Base-by-base conservation (phyloP, 2,113 vertebrate species). In the Phoenicopterus ruber region DNA sequence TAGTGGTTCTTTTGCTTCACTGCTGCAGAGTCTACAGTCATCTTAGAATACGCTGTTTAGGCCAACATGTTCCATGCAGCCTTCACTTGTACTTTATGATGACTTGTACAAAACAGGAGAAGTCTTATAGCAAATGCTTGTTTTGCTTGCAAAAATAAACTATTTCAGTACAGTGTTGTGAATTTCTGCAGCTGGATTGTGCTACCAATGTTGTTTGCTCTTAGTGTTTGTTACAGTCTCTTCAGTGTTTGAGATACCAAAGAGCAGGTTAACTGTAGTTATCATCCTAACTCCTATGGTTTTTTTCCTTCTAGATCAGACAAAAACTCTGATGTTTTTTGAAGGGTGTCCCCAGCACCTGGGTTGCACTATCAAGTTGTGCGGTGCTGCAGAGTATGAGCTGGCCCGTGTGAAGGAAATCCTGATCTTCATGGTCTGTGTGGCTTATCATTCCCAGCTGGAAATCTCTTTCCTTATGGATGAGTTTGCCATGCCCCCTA, bases 391-490 rank as follows among this genome's bases (percentile, higher is more conserved):
- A 2, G 99, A 99, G 70, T 99, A 99, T 1, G 99, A 99, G 96
- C 95, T 99, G 96, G 99, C 99, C 55, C 97, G 99, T 62, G 99
- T 99, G 76, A 99, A 99, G 93, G 99, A 99, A 96, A 99, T 99
- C 91, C 98, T 99, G 8, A 98, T 99, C 94, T 98, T 99, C 93
- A 99, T 99, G 99, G 95, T 99, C 95, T 99, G 98, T 67, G 99
- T 99, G 77, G 99, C 99, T 73, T 99, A 99, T 96, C 99, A 99
- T 98, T 99, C 99, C 38, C 99, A 99, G 96, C 98, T 99, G 67
- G 99, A 99, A 97, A 99, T 99, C 88, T 99, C 99, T n/a, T 99
- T 99, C 95, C 99, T 99, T 83, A 99, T 99, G 99, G 99, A 99
- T 71, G 99, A 99, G 90, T 99, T 99, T 88, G 99, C 99, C 62